phyloP scores from a whole-genome alignment of 30 jellyfish, hydroid and myxozoan species.

The Chrysaora quinquecirrha region DNA sequence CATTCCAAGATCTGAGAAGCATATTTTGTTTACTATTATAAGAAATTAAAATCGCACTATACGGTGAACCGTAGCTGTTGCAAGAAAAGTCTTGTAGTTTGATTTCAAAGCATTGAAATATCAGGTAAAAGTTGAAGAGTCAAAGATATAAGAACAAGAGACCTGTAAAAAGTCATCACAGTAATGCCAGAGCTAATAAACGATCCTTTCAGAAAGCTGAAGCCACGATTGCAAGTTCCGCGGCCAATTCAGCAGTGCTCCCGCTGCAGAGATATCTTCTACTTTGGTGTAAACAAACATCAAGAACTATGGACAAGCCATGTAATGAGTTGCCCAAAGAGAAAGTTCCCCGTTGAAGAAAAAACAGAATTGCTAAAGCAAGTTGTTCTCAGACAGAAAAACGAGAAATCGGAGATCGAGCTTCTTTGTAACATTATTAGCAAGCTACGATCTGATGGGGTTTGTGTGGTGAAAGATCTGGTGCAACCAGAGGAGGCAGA shows the following conservation, averaged over 20 bases:
- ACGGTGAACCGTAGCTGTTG: no score
- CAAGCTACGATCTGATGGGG: conserved; percentile 2
- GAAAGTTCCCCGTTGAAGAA: background rate
- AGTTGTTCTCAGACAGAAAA: background rate
- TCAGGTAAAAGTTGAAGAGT: no score
- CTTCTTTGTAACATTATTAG: background rate
- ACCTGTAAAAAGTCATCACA: no score
- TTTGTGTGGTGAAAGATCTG: conserved; percentile 43
- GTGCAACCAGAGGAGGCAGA: conserved; percentile 29
- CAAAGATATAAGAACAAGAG: no score
- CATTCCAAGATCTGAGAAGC: no score
- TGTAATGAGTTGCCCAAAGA: background rate
- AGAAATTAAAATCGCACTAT: no score
- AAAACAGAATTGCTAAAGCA: background rate
- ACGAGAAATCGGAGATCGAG: background rate
- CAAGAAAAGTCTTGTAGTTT: no score
- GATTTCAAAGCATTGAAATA: no score
- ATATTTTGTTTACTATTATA: no score
- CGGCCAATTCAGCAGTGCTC: background rate
- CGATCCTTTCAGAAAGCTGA: no score
- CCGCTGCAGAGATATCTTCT: background rate
- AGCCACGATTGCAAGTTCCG: no score
- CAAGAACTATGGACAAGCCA: background rate
- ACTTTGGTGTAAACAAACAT: background rate
- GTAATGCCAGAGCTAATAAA: no score